Percentiles rank a stretch among this genome's conserved stretches.
These are phyloP conservation scores for Lates calcarifer DNA, from an alignment of 2,113 vertebrate species.

Conservation along the genomic window DNA sequence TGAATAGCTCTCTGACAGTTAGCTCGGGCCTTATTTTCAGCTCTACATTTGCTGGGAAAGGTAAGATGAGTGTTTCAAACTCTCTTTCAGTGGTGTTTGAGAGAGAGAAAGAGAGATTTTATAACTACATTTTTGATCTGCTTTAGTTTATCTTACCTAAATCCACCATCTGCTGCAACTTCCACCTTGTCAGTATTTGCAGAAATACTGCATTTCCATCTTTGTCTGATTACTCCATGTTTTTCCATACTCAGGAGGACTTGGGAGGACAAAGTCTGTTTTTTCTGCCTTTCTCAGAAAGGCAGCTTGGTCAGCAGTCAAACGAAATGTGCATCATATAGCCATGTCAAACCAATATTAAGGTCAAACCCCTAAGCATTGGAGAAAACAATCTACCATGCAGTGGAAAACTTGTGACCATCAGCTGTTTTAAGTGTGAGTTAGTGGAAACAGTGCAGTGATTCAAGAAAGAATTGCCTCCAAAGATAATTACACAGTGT, in stretches of 20 bases:
- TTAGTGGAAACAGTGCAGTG: conserved; percentile 36
- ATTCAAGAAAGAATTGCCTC: conserved; percentile 55
- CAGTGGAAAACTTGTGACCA: conserved; percentile 66
- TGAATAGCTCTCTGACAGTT: conserved; percentile 35
- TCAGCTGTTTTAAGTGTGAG: conserved; percentile 69
- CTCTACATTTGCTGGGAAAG: background rate
- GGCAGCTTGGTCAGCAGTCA: conserved; percentile 61
- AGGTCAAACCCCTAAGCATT: conserved; percentile 40
- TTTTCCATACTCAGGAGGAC: conserved; percentile 21
- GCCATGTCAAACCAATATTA: conserved; percentile 49
- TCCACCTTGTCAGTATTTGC: conserved; percentile 23
- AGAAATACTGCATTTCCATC: conserved; percentile 36
- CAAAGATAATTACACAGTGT: conserved; percentile 52
- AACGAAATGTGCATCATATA: conserved; percentile 53
- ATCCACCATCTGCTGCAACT: conserved; percentile 34
- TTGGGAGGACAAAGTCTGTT: conserved; percentile 11
- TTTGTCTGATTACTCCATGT: conserved; percentile 8
- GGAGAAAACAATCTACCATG: conserved; percentile 27
- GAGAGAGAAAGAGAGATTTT: conserved; percentile 22
- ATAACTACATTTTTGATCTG: background rate
- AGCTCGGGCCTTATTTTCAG: conserved; percentile 29
- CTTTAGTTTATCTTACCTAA: conserved; percentile 13
- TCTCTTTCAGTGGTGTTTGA: background rate
- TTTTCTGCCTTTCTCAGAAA: background rate
- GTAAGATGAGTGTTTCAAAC: background rate